Percentiles rank a stretch among this genome's conserved stretches.
Evolutionary conservation across 2,113 vertebrate species (phyloP).

Genomic region (Falcunculus frontatus): DNA sequence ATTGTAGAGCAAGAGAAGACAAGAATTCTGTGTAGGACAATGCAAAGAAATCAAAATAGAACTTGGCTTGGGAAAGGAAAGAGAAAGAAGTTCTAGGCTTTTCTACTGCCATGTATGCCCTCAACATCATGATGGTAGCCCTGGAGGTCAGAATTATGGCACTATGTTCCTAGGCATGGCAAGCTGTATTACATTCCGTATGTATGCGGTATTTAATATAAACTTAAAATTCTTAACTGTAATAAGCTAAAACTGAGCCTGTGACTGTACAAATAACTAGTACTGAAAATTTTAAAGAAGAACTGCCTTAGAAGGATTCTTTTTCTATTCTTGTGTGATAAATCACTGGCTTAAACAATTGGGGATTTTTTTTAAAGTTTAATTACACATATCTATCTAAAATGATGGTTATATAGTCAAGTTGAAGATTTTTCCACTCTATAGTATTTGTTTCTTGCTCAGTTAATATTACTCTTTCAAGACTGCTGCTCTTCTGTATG

Average conservation of each 20-base stretch:
- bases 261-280: constrained; percentile 26
- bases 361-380: constrained; percentile 31
- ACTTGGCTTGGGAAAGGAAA: background rate
- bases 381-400: background rate
- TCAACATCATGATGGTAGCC: constrained; percentile 34
- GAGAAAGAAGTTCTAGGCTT: background rate
- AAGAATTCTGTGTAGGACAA: background rate
- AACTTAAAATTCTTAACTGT: constrained; percentile 55
- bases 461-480: background rate
- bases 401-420: background rate
- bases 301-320: constrained; percentile 17
- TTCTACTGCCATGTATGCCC: background rate
- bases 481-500: background rate
- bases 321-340: constrained; percentile 5
- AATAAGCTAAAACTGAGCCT: constrained; percentile 46
- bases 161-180: constrained; percentile 52
- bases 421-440: background rate
- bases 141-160: constrained; percentile 36
- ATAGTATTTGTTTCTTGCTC: background rate
- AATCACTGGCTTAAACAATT: background rate
- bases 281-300: constrained; percentile 16
- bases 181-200: background rate
- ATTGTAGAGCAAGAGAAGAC: background rate
- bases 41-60: background rate
- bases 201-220: constrained; percentile 39